These are phyloP conservation scores for Pogonognathellus flavescens DNA, from an alignment of 1,140 invertebrate genomes.

Conservation along the genomic window DNA sequence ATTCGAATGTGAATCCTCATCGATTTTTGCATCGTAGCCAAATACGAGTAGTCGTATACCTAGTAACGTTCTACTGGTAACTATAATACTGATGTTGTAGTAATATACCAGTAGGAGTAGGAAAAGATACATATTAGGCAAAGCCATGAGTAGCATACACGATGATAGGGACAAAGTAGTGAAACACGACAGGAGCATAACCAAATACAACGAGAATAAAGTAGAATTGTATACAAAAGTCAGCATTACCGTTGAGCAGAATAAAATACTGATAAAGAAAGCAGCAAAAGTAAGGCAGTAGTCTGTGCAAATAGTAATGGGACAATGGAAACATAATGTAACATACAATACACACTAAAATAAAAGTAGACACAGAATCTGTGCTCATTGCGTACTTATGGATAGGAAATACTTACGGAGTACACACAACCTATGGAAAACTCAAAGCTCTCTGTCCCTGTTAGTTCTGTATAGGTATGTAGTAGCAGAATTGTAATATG, in stretches of 20 bases:
- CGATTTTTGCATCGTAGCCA: slow-evolving; percentile 46
- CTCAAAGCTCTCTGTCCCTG: too few species aligned
- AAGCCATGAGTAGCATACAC: not conserved
- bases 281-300: slow-evolving; percentile 1
- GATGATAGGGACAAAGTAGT: slow-evolving; percentile 4
- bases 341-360: not conserved
- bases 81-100: not conserved
- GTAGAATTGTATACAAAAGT: slow-evolving; percentile 3
- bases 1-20: slow-evolving; percentile 48
- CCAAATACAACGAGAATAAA: slow-evolving; percentile 3
- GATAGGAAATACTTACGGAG: too few species aligned
- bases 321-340: slow-evolving; percentile 10
- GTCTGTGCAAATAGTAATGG: slow-evolving; percentile 3
- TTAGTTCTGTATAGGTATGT: too few species aligned
- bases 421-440: too few species aligned
- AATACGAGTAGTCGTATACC: not conserved
- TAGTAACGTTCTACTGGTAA: not conserved
- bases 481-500: too few species aligned
- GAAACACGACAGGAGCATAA: not conserved
- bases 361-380: not conserved
- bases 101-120: not conserved
- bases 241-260: not conserved
- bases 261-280: not conserved
- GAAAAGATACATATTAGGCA: not conserved
- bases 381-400: not conserved